Evolutionary conservation across 2,888 invertebrate species (phyloP).

Genomic region (Oscheius sp.): DNA sequence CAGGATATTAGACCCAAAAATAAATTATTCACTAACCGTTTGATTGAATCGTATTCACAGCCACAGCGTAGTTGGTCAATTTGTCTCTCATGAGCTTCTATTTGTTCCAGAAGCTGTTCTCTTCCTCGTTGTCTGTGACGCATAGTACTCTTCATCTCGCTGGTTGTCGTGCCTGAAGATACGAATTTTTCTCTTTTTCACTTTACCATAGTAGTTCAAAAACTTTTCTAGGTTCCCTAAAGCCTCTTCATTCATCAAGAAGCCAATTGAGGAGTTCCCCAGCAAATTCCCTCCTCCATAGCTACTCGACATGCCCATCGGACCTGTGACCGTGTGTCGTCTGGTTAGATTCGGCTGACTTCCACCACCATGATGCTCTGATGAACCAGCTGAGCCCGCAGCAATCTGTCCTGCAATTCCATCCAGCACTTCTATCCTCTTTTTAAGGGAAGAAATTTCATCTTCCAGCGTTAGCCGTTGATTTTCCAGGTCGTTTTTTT

Average conservation of each 20-base stretch:
- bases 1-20: slow-evolving; percentile 39
- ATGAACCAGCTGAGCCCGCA: slow-evolving; percentile 16
- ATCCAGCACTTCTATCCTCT: slow-evolving; percentile 69
- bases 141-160: slow-evolving; percentile 60
- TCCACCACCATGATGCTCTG: not conserved
- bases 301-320: slow-evolving; percentile 24
- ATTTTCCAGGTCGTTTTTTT: slow-evolving; percentile 50
- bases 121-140: slow-evolving; percentile 55
- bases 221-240: slow-evolving; percentile 64
- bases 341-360: slow-evolving; percentile 25
- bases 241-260: slow-evolving; percentile 62
- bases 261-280: slow-evolving; percentile 27
- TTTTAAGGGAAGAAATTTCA: slow-evolving; percentile 61
- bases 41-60: slow-evolving; percentile 66
- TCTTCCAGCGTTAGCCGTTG: slow-evolving; percentile 54
- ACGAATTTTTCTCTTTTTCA: not conserved
- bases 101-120: slow-evolving; percentile 56
- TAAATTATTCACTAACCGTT: slow-evolving; percentile 44
- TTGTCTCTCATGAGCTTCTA: slow-evolving; percentile 60
- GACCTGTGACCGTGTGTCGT: slow-evolving; percentile 43
- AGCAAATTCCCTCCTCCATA: not conserved
- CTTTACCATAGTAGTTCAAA: slow-evolving; percentile 63
- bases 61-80: slow-evolving; percentile 64
- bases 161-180: slow-evolving; percentile 49
- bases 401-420: slow-evolving; percentile 68